phyloP scores from a whole-genome alignment of 1,140 invertebrate genomes.

The Hyles vespertilio region DNA sequence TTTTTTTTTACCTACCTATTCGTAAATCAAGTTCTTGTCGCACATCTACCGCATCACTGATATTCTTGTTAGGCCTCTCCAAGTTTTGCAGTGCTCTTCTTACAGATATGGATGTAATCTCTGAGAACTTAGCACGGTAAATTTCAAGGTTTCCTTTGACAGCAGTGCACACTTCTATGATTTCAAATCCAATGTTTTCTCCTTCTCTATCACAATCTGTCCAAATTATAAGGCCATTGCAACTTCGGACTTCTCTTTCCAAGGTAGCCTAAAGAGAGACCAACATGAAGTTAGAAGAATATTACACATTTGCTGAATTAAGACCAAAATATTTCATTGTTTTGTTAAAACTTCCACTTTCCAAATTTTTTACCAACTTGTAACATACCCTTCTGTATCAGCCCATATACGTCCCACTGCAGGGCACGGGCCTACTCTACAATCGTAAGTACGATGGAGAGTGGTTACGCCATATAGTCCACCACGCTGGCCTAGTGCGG shows the following conservation, averaged over 20 bases:
- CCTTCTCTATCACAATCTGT: constrained; percentile 99
- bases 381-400: too few relatives aligned
- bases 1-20: constrained; percentile 82
- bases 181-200: constrained; percentile 99
- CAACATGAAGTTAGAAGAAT: background rate
- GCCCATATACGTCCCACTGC: too few relatives aligned
- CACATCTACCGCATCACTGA: constrained; percentile 97
- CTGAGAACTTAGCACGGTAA: constrained; percentile 96
- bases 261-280: constrained; percentile 80
- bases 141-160: constrained; percentile 87
- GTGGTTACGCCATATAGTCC: too few relatives aligned
- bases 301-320: too few relatives aligned
- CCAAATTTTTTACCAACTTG: too few relatives aligned
- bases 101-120: constrained; percentile 92
- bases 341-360: too few relatives aligned
- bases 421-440: too few relatives aligned
- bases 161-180: constrained; percentile 92
- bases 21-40: constrained; percentile 96
- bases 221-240: constrained; percentile 95
- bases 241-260: constrained; percentile 87
- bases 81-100: constrained; percentile 89
- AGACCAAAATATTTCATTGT: too few relatives aligned
- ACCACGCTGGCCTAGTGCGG: too few relatives aligned
- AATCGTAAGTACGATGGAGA: too few relatives aligned
- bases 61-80: constrained; percentile 85